phyloP scores from a whole-genome alignment of 2,797 vertebrate genomes.

The Borostomias antarcticus region DNA sequence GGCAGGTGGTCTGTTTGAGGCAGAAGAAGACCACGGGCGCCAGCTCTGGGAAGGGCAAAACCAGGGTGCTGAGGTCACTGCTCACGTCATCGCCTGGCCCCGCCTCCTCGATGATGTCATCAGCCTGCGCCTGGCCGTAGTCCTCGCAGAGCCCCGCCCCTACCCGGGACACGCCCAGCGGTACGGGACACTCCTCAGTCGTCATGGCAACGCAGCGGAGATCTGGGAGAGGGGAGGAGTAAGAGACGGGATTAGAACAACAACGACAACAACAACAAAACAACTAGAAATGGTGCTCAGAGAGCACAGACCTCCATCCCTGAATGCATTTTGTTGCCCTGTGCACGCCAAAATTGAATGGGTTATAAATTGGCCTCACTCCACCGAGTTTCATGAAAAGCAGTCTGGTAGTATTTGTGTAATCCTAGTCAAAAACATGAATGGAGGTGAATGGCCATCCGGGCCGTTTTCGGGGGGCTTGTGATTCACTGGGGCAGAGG shows the following conservation, averaged over 20 bases:
- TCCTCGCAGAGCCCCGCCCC: constrained; percentile 74
- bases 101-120: constrained; percentile 79
- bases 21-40: constrained; percentile 97
- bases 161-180: constrained; percentile 67
- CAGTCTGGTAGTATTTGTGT: too few relatives aligned
- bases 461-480: too few relatives aligned
- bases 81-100: constrained; percentile 69
- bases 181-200: constrained; percentile 79
- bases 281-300: too few relatives aligned
- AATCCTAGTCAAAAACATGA: too few relatives aligned
- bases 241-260: neutral
- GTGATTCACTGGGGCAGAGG: too few relatives aligned
- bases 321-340: too few relatives aligned
- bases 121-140: constrained; percentile 64
- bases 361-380: too few relatives aligned
- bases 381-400: too few relatives aligned
- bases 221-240: constrained; percentile 46
- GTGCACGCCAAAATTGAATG: too few relatives aligned
- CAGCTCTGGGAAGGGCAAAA: constrained; percentile 91
- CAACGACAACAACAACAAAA: too few relatives aligned
- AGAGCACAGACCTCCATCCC: too few relatives aligned
- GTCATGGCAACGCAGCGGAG: constrained; percentile 73
- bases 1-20: constrained; percentile 95
- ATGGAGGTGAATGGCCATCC: too few relatives aligned
- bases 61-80: constrained; percentile 78